Evolutionary conservation across 1,140 invertebrate genomes (phyloP).

Genomic region (Tribolium castaneum): DNA sequence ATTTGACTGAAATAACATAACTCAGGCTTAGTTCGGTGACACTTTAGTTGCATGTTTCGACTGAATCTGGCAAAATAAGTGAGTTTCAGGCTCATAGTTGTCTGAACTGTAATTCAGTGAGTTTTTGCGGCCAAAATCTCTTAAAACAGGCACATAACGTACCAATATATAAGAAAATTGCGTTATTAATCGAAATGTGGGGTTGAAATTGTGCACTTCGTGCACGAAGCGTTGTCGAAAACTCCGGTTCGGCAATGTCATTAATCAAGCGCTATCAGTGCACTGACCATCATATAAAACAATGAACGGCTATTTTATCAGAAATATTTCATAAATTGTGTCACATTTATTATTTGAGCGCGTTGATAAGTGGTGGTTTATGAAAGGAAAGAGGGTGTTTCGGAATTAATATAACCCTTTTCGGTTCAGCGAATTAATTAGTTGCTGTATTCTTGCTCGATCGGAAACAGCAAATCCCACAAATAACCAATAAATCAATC

Average conservation of each 20-base stretch:
- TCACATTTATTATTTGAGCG: constrained; percentile 11
- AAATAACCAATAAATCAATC: constrained; percentile 46
- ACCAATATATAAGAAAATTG: no score
- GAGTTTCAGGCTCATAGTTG: no score
- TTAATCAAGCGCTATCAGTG: constrained; percentile 29
- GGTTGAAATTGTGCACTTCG: not conserved
- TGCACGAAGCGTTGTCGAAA: not conserved
- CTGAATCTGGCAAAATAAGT: no score
- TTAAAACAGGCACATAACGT: no score
- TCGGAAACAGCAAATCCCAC: constrained; percentile 3
- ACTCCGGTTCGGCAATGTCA: constrained; percentile 22
- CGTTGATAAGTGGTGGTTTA: constrained; percentile 27
- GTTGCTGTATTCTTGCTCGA: not conserved
- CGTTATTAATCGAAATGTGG: not conserved
- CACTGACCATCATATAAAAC: constrained; percentile 38
- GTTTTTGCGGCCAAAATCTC: no score
- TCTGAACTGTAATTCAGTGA: no score
- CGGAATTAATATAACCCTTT: not conserved
- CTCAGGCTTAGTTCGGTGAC: no score
- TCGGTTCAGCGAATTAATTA: constrained; percentile 3
- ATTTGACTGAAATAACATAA: no score
- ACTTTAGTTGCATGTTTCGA: no score
- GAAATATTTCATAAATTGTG: constrained; percentile 40
- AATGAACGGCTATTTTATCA: constrained; percentile 38
- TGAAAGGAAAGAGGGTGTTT: not conserved